Evolutionary conservation across 92 coral and sea anemone genomes (phyloP).

Genomic region (Palythoa grandis): DNA sequence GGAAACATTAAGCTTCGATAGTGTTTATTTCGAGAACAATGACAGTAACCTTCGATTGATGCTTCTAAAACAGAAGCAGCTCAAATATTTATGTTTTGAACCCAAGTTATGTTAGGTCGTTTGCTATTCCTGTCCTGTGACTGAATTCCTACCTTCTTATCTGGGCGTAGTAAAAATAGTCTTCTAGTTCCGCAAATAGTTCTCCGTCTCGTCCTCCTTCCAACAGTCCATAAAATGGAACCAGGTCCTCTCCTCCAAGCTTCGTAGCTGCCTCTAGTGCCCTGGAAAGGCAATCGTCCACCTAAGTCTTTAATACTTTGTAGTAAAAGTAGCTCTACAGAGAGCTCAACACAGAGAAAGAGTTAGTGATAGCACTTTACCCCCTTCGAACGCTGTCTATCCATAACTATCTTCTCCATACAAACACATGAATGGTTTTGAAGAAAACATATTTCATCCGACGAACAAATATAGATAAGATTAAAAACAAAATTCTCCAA

Average conservation of each 20-base stretch:
- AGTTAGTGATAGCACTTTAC: neutral
- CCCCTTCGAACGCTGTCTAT: no score
- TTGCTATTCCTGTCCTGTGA: neutral
- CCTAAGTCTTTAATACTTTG: neutral
- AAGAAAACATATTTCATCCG: no score
- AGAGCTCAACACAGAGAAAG: neutral
- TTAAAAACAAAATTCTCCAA: no score
- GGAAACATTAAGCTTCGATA: neutral
- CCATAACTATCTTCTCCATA: no score
- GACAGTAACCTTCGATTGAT: neutral
- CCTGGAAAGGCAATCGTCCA: slow-evolving; percentile 39
- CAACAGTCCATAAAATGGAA: slow-evolving; percentile 90
- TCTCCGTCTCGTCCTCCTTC: slow-evolving; percentile 99
- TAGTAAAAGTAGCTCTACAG: neutral
- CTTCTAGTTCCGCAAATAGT: slow-evolving; percentile 89
- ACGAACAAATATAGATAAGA: no score
- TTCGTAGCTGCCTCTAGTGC: slow-evolving; percentile 94
- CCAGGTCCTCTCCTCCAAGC: slow-evolving; percentile 95
- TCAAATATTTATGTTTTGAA: neutral
- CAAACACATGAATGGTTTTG: no score
- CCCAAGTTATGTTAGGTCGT: neutral
- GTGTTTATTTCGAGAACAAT: neutral
- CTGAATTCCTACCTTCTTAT: slow-evolving; percentile 73
- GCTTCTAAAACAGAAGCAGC: neutral
- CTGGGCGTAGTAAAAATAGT: slow-evolving; percentile 97